Base-by-base conservation (phyloP, 2,113 vertebrate genomes). In the Anoura caudifer region DNA sequence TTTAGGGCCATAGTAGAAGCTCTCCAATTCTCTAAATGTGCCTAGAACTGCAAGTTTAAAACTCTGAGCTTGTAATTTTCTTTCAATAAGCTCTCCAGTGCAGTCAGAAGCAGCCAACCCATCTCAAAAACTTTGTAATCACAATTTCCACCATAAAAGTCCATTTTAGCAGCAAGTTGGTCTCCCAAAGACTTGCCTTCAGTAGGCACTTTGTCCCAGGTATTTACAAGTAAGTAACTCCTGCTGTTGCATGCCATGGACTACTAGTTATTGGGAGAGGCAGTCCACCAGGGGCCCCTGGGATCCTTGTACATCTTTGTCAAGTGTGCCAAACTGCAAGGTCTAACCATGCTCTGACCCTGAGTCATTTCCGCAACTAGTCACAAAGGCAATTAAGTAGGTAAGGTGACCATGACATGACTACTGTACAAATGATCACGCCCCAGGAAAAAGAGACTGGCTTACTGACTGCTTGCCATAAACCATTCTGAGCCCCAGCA, bases 331-430 rank as follows among this genome's bases (percentile, higher is more conserved):
- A 54, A 79, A 87, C 43, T 79, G 9, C 41, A 31, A 89, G 33
- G 13, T 41, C 56, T 93, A 93, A 56, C 17, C 14, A 85, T 72
- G 31, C 45, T 65, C 22, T 79, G 43, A 43, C 16, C 56, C 31
- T 75, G 73, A 81, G 20, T 87, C 56, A 73, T 67, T 92, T 95
- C 70, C 85, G 26, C 79, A 96, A 61, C 77, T 75, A 92, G 15
- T 70, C 93, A 94, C 56, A 92, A 54, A 94, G 65, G 43, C 87
- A 96, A 36, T 90, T 83, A 90, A 52, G 26, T 80, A 95, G 59
- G 61, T 61, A 87, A 59, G 19, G 41, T 50, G 36, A 56, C 31
- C 19, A 63, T 2, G 76, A 2, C 33, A 16, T 89, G 87, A 72
- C 26, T 38, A 31, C 15, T 56, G 2, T 73, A 65, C 50, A 97